Percentiles rank a stretch among this genome's conserved stretches.
Conservation (phyloP, 2,888 invertebrate species). For the Asteroscopus sphinx region DNA sequence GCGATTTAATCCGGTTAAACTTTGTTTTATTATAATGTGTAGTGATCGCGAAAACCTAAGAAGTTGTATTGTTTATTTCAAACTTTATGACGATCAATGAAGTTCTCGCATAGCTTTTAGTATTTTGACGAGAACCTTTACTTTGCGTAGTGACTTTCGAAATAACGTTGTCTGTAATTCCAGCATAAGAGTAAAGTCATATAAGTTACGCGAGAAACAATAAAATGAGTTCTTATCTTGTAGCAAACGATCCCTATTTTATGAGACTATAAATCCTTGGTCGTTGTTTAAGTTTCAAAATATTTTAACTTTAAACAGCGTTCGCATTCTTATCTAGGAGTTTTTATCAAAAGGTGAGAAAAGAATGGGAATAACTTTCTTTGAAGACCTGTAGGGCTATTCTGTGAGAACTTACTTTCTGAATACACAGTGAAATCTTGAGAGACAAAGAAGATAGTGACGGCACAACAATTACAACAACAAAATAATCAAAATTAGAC, state of each 20-base stretch:
- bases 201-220: conserved; percentile 25
- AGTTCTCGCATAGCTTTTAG: background rate
- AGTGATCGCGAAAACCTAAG: too few species aligned
- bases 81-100: too few species aligned
- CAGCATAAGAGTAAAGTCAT: conserved; percentile 10
- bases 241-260: conserved; percentile 35
- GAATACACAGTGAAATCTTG: too few species aligned
- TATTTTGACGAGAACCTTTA: background rate
- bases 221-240: conserved; percentile 44
- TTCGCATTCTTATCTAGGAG: conserved; percentile 33
- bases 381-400: conserved; percentile 11
- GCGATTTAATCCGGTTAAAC: too few species aligned
- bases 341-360: conserved; percentile 37
- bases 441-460: too few species aligned
- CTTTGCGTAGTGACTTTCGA: background rate
- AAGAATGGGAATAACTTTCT: conserved; percentile 23
- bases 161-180: background rate
- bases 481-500: too few species aligned
- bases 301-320: conserved; percentile 31
- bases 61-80: too few species aligned
- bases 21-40: too few species aligned
- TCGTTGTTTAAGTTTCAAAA: conserved; percentile 35
- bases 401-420: too few species aligned
- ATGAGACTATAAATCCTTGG: conserved; percentile 38
- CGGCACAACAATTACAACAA: too few species aligned